Percentiles rank a stretch among this genome's conserved stretches.
Conservation (phyloP, 1,140 invertebrate genomes). For the Mesaphorura yosii region DNA sequence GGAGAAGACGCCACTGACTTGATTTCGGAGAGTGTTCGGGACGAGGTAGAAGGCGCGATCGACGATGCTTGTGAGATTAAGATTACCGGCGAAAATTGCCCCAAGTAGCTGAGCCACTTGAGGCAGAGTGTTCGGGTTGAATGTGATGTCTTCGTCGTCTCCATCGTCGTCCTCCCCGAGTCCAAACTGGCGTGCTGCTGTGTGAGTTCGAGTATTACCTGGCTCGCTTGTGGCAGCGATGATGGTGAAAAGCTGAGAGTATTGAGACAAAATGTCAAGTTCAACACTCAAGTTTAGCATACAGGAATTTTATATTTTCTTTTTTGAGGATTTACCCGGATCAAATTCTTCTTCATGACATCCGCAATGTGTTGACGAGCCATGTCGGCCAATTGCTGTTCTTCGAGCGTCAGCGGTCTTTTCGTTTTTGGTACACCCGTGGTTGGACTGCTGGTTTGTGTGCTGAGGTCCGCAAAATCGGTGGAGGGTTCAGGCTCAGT, state of each 20-base stretch:
- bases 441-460: too few species aligned
- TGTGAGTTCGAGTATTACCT: too few species aligned
- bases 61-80: constrained; percentile 26
- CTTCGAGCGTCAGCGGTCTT: constrained; percentile 13
- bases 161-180: constrained; percentile 13
- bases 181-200: too few species aligned
- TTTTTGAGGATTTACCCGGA: constrained; percentile 17
- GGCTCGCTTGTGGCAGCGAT: too few species aligned
- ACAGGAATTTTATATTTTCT: not conserved
- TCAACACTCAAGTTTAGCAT: not conserved
- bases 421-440: not conserved
- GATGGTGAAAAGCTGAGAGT: too few species aligned
- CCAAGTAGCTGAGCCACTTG: constrained; percentile 31
- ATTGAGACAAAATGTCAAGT: too few species aligned
- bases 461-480: too few species aligned
- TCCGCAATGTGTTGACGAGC: constrained; percentile 24
- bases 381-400: constrained; percentile 21
- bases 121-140: constrained; percentile 24
- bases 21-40: constrained; percentile 21
- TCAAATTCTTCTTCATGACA: constrained; percentile 25
- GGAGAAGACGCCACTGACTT: constrained; percentile 25
- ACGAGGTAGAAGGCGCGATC: constrained; percentile 27
- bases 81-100: constrained; percentile 30
- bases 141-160: constrained; percentile 1
- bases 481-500: too few species aligned